phyloP scores from a whole-genome alignment of 1,140 invertebrate species.

The Drosophila gunungcola region DNA sequence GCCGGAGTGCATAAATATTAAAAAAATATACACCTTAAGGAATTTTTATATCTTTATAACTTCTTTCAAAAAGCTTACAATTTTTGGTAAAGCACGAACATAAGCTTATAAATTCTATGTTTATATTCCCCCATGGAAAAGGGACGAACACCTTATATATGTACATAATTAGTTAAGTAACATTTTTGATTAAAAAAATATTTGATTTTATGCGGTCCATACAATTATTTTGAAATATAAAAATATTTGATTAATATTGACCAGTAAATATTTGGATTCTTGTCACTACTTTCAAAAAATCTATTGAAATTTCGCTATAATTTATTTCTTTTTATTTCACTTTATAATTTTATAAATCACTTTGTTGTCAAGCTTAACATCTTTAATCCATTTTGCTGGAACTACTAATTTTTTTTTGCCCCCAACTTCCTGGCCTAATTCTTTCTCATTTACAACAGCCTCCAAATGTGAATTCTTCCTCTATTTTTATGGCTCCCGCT shows the following conservation, averaged over 20 bases:
- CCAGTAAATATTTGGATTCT: too few species aligned
- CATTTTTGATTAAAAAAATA: too few species aligned
- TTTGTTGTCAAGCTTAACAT: conserved; percentile 11
- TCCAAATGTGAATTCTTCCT: conserved; percentile 26
- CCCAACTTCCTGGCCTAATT: conserved; percentile 15
- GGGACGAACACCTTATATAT: too few species aligned
- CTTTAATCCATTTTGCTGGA: conserved; percentile 10
- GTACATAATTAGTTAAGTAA: too few species aligned
- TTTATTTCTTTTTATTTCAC: neutral
- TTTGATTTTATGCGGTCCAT: too few species aligned
- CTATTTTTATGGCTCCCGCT: conserved; percentile 23
- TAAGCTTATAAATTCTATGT: neutral
- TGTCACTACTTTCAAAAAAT: too few species aligned
- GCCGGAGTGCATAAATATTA: conserved; percentile 20
- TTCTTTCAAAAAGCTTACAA: neutral
- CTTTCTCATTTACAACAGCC: conserved; percentile 34
- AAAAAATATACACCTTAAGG: conserved; percentile 7
- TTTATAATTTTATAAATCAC: neutral
- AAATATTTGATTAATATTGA: too few species aligned
- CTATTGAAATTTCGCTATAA: too few species aligned
- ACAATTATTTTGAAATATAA: too few species aligned
- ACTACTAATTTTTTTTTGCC: conserved; percentile 8
- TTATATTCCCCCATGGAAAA: neutral
- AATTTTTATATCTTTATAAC: conserved; percentile 13
- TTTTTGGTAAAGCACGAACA: neutral